Evolutionary conservation across 2,797 vertebrate genomes (phyloP), one percentile per base, ranked within the genome.

Genomic region (Cuniculus paca): DNA sequence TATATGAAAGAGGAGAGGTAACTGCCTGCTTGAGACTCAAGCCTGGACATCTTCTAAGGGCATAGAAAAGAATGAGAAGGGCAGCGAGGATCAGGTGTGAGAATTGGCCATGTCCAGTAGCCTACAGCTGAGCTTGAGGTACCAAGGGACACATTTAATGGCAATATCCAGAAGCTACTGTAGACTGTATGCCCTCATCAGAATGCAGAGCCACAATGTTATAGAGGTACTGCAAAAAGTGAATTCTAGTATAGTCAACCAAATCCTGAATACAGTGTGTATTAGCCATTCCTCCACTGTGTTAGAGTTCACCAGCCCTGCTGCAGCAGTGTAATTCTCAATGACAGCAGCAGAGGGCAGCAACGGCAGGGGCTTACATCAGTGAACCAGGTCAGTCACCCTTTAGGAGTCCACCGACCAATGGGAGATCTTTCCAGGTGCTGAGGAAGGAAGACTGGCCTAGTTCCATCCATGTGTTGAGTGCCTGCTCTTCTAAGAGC

Each of bases 331-430:
- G 90, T 88, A 56, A 94, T 95, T 95, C 72, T 87, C 63, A 78
- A 7, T 19, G 7, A 13, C 6, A 72, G 60, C 96, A 88, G 91
- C 89, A 97, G 97, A 94, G 93, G 96, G 95, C 95, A 96, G 93
- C 95, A 94, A 63, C 45, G 22, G 87, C 24, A 89, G 75, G 14
- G 9, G 39, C 22, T 80, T 6, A 5, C 2, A 0, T 11, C 5
- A 6, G 22, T 0, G 8, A 19, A 5, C 56, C 6, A 4, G 13
- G 24, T 45, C 70, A 45, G 24, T 42, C 39, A 2, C 39, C 22
- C 36, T 70, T n/a, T 14, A 45, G 39, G 11, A 72, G 70, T 81
- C 45, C 58, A 56, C 11, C 19, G 31, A 34, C 52, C 31, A 19
- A 45, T 1, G 39, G 50, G 12, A 52, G 90, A 10, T 75, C 16